Percentiles rank a stretch among this genome's conserved stretches.
Conservation (phyloP, 2,888 invertebrate genomes). For the Lochmaea crataegi region DNA sequence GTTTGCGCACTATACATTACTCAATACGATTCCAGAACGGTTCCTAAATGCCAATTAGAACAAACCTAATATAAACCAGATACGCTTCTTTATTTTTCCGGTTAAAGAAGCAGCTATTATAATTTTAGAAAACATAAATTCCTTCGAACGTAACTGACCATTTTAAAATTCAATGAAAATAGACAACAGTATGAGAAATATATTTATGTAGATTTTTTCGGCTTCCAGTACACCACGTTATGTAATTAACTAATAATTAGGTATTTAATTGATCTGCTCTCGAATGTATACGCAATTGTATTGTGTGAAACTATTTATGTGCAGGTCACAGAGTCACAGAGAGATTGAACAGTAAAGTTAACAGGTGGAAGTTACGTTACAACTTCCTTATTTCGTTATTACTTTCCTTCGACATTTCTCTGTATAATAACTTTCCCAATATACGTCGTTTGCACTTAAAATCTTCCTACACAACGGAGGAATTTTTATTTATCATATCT, state of each 20-base stretch:
- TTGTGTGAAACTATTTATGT: not conserved
- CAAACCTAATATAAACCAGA: too few species aligned
- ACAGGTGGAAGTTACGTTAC: not conserved
- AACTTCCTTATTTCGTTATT: constrained; percentile 1
- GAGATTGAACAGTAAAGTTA: not conserved
- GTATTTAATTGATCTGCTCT: not conserved
- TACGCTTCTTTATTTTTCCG: too few species aligned
- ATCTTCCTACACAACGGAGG: not conserved
- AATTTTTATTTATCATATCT: not conserved
- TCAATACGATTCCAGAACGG: too few species aligned
- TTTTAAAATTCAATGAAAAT: not conserved
- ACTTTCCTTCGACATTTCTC: constrained; percentile 4
- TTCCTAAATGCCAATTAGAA: too few species aligned
- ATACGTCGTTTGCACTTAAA: not conserved
- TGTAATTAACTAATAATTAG: not conserved
- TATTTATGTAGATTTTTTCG: not conserved
- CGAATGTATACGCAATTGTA: not conserved
- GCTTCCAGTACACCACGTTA: not conserved
- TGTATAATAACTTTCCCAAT: not conserved
- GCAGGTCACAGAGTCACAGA: constrained; percentile 2
- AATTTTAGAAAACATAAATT: too few species aligned
- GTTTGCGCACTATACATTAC: too few species aligned
- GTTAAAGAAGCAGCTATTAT: too few species aligned
- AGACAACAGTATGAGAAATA: not conserved
- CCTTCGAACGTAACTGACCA: too few species aligned